phyloP scores from a whole-genome alignment of 2,888 invertebrate genomes.

The Odontothrips loti region DNA sequence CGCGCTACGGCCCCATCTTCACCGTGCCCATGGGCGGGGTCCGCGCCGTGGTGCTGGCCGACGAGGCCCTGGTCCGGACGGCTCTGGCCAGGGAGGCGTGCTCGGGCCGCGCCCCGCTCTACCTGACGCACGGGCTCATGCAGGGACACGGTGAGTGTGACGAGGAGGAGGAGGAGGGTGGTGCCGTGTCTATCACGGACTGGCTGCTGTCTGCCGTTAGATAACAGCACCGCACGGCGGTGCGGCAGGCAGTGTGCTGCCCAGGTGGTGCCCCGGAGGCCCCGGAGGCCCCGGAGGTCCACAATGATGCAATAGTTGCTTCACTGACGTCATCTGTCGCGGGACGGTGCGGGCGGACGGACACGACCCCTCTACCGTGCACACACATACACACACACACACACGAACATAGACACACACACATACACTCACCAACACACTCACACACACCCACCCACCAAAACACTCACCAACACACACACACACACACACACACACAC shows the following conservation, averaged over 20 bases:
- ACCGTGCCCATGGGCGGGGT: conserved; percentile 69
- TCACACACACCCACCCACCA: too few species aligned
- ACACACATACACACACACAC: too few species aligned
- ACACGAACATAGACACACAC: too few species aligned
- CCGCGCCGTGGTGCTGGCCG: conserved; percentile 67
- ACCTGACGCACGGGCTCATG: conserved; percentile 82
- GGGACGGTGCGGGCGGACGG: background rate
- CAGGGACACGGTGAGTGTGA: conserved; percentile 70
- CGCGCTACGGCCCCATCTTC: conserved; percentile 69
- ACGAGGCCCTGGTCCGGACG: conserved; percentile 66
- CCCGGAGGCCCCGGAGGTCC: background rate
- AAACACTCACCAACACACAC: too few species aligned
- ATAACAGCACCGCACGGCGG: too few species aligned
- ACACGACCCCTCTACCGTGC: too few species aligned
- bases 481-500: too few species aligned
- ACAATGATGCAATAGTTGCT: conserved; percentile 9
- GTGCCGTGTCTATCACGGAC: background rate
- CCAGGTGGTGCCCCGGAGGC: too few species aligned
- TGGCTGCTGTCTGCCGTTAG: too few species aligned
- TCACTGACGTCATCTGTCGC: background rate
- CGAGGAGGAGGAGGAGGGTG: too few species aligned
- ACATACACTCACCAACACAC: too few species aligned
- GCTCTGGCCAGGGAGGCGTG: conserved; percentile 68
- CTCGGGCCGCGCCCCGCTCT: conserved; percentile 74
- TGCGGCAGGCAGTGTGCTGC: too few species aligned